A percentile compares a stretch with the other conserved stretches of the same genome.
These are phyloP conservation scores for Anhinga anhinga DNA, from an alignment of 2,113 vertebrate genomes.

Conservation along the genomic window DNA sequence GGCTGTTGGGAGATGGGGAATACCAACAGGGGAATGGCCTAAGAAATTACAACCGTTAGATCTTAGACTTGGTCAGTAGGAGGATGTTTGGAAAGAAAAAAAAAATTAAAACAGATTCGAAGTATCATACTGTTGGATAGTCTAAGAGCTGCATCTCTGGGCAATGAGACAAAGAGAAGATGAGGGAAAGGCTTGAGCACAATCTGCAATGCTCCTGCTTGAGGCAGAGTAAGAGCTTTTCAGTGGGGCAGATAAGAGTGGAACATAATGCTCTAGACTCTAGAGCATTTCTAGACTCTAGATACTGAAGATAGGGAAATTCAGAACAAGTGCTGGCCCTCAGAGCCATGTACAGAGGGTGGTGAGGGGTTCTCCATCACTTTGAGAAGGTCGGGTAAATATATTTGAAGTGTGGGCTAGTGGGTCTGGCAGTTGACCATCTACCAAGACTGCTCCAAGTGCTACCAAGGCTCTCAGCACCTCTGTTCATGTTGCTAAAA, in stretches of 20 bases:
- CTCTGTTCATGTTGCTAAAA: constrained; percentile 8
- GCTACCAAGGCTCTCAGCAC: neutral
- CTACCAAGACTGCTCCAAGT: neutral
- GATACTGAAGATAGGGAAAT: neutral
- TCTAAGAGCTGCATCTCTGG: neutral
- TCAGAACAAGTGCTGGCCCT: neutral
- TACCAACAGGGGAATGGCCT: neutral
- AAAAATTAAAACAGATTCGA: neutral
- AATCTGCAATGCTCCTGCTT: neutral
- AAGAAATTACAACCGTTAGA: neutral
- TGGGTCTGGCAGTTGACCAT: constrained; percentile 1
- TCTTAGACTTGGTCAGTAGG: neutral
- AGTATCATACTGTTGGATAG: neutral
- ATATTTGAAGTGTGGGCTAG: neutral
- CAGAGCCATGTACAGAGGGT: neutral
- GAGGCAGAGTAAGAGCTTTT: neutral
- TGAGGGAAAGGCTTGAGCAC: neutral
- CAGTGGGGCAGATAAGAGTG: neutral
- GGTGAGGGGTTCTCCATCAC: neutral
- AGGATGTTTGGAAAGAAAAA: neutral
- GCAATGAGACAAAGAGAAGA: neutral
- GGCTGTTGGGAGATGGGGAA: neutral
- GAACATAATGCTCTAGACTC: neutral
- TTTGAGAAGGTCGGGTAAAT: constrained; percentile 14
- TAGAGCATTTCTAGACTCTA: neutral